phyloP scores from a whole-genome alignment of 2,797 vertebrate genomes.

The Xerus rutilus region DNA sequence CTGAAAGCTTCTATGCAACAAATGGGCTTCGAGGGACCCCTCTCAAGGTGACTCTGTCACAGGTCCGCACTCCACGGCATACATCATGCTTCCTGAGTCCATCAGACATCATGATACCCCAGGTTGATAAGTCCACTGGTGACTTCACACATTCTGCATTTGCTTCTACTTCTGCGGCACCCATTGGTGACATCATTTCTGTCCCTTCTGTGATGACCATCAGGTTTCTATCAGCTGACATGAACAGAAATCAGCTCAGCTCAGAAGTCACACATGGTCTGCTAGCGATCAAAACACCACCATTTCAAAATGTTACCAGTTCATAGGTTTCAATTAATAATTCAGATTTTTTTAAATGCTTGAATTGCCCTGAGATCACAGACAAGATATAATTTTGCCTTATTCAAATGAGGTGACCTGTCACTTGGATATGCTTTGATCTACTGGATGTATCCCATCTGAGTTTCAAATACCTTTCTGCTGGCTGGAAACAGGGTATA shows the following conservation, averaged over 20 bases:
- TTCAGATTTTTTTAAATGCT: background rate
- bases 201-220: background rate
- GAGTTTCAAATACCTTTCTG: background rate
- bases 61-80: accelerated
- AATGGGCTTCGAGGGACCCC: background rate
- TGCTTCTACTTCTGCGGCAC: background rate
- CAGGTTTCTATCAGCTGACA: background rate
- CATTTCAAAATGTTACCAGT: conserved; percentile 5
- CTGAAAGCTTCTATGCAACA: background rate
- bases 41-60: background rate
- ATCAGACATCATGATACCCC: conserved; percentile 40
- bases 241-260: background rate
- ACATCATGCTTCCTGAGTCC: background rate
- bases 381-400: background rate
- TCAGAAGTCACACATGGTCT: background rate
- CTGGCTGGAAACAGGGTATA: background rate
- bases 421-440: background rate
- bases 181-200: background rate
- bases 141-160: background rate
- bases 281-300: background rate
- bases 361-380: background rate
- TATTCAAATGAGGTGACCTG: background rate
- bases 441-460: background rate
- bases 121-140: background rate
- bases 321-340: conserved; percentile 26